Conservation (phyloP, 2,888 invertebrate species). For the Drosophila demipolita region DNA sequence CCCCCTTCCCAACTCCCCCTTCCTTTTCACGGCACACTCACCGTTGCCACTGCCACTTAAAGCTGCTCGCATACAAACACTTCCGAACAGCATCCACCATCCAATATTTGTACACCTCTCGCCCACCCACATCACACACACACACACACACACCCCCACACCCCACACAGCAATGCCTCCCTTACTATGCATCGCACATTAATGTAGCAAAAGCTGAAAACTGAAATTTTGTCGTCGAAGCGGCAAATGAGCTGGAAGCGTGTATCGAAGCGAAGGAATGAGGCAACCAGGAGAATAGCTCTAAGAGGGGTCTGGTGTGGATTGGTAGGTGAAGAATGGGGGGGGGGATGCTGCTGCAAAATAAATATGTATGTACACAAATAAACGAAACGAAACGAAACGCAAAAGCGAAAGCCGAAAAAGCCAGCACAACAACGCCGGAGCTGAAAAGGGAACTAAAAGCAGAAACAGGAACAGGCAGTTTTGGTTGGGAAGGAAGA, state of each 20-base stretch:
- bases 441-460: slow-evolving; percentile 1
- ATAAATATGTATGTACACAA: slow-evolving; percentile 74
- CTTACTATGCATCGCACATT: slow-evolving; percentile 48
- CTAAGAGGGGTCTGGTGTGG: neutral
- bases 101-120: slow-evolving; percentile 54
- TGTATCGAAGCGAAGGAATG: slow-evolving; percentile 51
- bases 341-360: slow-evolving; percentile 53
- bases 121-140: slow-evolving; percentile 6
- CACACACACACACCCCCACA: slow-evolving; percentile 7
- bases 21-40: slow-evolving; percentile 27
- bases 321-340: neutral
- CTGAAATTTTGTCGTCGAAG: slow-evolving; percentile 79
- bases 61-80: slow-evolving; percentile 65
- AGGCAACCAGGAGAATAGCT: neutral
- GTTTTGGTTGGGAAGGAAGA: slow-evolving; percentile 19
- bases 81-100: slow-evolving; percentile 23
- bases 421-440: slow-evolving; percentile 30
- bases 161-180: neutral
- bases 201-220: slow-evolving; percentile 63
- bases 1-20: neutral
- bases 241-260: slow-evolving; percentile 79
- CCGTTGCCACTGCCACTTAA: slow-evolving; percentile 64
- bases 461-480: slow-evolving; percentile 2
- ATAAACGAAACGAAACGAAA: slow-evolving; percentile 46
- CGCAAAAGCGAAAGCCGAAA: slow-evolving; percentile 57